Conservation (phyloP, 64 coral and sea anemone genomes). For the Anthopleura sola region DNA sequence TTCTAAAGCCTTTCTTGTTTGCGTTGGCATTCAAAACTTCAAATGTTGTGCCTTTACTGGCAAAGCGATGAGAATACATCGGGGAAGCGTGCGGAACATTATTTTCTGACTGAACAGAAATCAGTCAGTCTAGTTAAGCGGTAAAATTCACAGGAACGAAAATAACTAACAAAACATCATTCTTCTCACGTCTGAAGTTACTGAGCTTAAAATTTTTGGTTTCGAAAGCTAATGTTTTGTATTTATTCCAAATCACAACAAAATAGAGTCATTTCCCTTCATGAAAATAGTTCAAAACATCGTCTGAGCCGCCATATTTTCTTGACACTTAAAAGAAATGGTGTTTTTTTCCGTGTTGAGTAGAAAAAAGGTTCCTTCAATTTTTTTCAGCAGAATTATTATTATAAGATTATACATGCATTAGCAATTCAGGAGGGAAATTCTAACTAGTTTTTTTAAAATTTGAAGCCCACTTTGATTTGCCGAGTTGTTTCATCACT, state of each 20-base stretch:
- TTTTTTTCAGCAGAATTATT: too few species aligned
- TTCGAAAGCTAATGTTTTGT: not conserved
- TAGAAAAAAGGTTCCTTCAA: too few species aligned
- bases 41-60: not conserved
- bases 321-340: not conserved
- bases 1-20: conserved; percentile 12
- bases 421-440: not conserved
- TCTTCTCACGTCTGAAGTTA: not conserved
- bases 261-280: not conserved
- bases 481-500: not conserved
- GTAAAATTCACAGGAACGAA: not conserved
- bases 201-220: not conserved
- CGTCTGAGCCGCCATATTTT: not conserved
- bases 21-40: conserved; percentile 14
- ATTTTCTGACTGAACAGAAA: too few species aligned
- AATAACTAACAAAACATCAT: not conserved
- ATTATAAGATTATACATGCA: not conserved
- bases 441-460: not conserved
- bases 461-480: not conserved
- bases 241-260: not conserved
- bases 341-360: not conserved
- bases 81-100: too few species aligned
- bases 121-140: not conserved
- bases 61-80: too few species aligned
- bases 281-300: not conserved